Evolutionary conservation across 1,140 invertebrate species (phyloP), one percentile per base, ranked within the genome.

Genomic region (Papilio polyxenes): DNA sequence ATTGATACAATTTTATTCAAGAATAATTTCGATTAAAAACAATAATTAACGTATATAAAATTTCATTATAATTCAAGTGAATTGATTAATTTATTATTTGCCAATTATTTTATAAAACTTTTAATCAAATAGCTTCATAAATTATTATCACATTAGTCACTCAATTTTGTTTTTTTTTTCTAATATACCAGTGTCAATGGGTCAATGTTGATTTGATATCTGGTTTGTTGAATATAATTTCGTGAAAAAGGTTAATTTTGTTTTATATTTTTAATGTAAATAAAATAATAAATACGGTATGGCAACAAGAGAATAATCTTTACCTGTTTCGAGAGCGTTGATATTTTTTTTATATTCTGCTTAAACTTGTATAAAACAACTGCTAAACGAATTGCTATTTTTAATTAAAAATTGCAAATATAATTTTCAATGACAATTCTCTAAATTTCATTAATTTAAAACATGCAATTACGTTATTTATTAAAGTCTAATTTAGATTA

Each of bases 401-500:
- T 44, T 44, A 44, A 44, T 44, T 44, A 44, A 44, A 31, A 31
- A 31, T 31, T 31, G 23, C 23, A 2, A 31, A 31, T 31, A 31
- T 31, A 31, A 31, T 31, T 2, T 31, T 31, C 0, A 31, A 31
- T 31, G 23, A 31, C 0, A 31, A 31, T 31, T 31, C 23, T 31
- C 23, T 31, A 31, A 2, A 31, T 31, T 31, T 31, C 23, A 31
- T 31, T 9, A 65, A 31, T 65, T 65, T 11, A 31, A 11, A 23
- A 65, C 62, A 13, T 65, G 62, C 62, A 65, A 65, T 37, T 31
- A 31, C 23, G 23, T 31, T 59, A 78, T 56, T 23, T 17, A 8
- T 76, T 49, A 78, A 77, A 59, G 23, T 59, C 56, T 4, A 77
- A 53, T 53, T 59, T 13, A 20, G 49, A 76, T 76, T 17, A 49